Conservation (phyloP, 2,888 invertebrate species). For the Lithophane socia region DNA sequence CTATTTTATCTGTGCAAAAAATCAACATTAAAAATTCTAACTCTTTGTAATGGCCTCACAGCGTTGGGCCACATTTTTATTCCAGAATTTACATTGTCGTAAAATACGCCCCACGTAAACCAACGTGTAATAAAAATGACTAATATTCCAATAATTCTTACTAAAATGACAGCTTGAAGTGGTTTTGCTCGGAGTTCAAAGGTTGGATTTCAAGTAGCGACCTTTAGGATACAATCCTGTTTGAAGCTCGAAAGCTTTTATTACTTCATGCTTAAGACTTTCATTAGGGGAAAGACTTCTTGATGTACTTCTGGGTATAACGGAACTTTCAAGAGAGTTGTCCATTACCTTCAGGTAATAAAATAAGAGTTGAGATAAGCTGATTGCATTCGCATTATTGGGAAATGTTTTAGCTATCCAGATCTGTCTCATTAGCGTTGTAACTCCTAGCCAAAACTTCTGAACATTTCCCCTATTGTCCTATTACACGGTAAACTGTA, state of each 20-base stretch:
- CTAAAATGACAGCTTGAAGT: constrained; percentile 54
- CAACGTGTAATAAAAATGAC: constrained; percentile 58
- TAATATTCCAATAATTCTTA: constrained; percentile 55
- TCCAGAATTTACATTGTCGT: constrained; percentile 55
- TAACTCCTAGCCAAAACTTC: not conserved
- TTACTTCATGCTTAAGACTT: constrained; percentile 23
- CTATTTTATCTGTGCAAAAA: constrained; percentile 38
- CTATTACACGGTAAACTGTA: not conserved
- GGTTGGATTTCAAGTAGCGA: constrained; percentile 45
- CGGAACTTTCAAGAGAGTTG: constrained; percentile 5
- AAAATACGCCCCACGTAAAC: constrained; percentile 52
- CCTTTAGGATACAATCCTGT: constrained; percentile 47
- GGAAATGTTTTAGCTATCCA: not conserved
- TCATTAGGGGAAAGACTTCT: constrained; percentile 20
- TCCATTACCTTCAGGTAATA: constrained; percentile 3
- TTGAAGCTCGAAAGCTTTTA: constrained; percentile 39
- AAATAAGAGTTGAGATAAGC: constrained; percentile 1
- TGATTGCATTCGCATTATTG: not conserved
- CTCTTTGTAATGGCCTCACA: constrained; percentile 29
- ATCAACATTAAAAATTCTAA: constrained; percentile 40
- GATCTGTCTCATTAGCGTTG: not conserved
- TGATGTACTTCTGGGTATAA: not conserved
- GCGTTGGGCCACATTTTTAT: constrained; percentile 40
- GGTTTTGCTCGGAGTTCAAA: constrained; percentile 50
- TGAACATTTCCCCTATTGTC: not conserved